A percentile compares a stretch with the other conserved stretches of the same genome.
Conservation (phyloP, 2,113 vertebrate species). For the Cygnus buccinator region DNA sequence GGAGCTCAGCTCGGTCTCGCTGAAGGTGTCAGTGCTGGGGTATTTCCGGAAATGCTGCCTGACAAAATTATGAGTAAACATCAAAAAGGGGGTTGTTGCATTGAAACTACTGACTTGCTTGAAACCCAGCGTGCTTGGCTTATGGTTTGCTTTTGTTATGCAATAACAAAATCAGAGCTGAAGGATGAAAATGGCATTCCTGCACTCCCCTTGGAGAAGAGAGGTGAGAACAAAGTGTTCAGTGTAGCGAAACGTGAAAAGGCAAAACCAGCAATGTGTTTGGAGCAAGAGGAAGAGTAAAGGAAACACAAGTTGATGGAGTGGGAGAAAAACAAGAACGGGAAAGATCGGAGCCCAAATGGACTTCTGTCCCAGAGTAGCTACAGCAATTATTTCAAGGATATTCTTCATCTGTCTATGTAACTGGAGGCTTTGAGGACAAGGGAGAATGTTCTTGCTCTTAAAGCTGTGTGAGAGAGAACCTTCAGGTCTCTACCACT, state of each 20-base stretch:
- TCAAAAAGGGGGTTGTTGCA: not conserved
- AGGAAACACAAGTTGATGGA: not conserved
- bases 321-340: not conserved
- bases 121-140: not conserved
- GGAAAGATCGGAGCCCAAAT: not conserved
- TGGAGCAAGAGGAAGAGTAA: not conserved
- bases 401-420: not conserved
- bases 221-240: not conserved
- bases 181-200: not conserved
- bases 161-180: not conserved
- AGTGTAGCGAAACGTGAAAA: not conserved
- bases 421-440: not conserved
- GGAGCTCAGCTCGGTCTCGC: not conserved
- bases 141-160: not conserved
- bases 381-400: not conserved
- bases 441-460: not conserved
- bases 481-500: not conserved
- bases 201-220: rapidly evolving
- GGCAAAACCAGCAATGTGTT: not conserved
- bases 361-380: not conserved
- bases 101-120: not conserved
- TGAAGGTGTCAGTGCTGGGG: not conserved
- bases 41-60: not conserved
- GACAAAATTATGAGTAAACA: not conserved
- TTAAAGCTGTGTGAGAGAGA: not conserved